Evolutionary conservation across 2,113 vertebrate species (phyloP), one percentile per base, ranked within the genome.

Genomic region (Abramis brama): DNA sequence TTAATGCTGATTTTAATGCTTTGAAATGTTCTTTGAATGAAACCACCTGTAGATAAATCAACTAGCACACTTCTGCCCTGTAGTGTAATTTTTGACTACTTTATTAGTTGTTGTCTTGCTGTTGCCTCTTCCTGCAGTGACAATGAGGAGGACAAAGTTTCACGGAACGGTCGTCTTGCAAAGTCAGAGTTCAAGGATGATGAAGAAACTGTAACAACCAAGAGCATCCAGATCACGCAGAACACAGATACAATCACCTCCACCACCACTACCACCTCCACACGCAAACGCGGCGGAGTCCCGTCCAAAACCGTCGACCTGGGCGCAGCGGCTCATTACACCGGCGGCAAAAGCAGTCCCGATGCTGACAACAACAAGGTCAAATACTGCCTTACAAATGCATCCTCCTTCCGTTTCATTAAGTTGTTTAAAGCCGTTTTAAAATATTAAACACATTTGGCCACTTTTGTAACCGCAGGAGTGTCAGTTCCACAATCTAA

Each of bases 241-340:
- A 96, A 96, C 52, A 96, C 97, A 45, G 97, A 99, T 93, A 96
- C 96, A 73, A 93, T 93, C 60, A 52, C 83, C 7, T 71, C 82
- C 60, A 62, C 64, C 2, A 71, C 33, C 68, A 71, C 66, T 19
- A 71, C 68, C 68, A 97, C 95, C 75, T 96, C 96, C 66, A 96
- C 96, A n/a, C 96, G 97, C 90, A 99, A 97, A 91, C 96, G 98
- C 86, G 95, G 96, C 57, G 97, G 96, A 74, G 95, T 96, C 17
- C 93, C 96, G 66, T 96, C 94, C 80, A 99, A 98, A 95, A 97
- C 97, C 7, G 96, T 99, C 92, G 98, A 99, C 93, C 94, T 99
- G 85, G 98, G 98, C 30, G 98, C 98, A 25, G 98, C 98, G 33
- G 97, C 97, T 6, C 97, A 97, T 95, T 99, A 99, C 91, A 99